Percentiles rank a stretch among this genome's conserved stretches.
These are phyloP conservation scores for Lycaon pictus DNA, from an alignment of 2,113 vertebrate species.

Conservation along the genomic window DNA sequence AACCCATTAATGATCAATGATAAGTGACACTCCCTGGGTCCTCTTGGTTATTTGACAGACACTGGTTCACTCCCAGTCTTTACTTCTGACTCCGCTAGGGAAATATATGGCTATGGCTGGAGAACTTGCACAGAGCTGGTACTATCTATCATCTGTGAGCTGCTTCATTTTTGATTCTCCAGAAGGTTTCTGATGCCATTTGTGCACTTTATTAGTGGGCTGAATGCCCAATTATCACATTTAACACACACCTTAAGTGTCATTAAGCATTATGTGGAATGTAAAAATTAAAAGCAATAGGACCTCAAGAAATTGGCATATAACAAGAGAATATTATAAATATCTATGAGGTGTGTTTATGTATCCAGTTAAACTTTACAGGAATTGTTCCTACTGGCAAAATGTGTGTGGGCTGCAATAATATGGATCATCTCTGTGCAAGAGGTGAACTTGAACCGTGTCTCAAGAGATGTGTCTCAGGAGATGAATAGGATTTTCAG, in stretches of 20 bases:
- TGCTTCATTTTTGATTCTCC: slow-evolving; percentile 31
- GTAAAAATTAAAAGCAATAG: slow-evolving; percentile 37
- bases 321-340: slow-evolving; percentile 9
- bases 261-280: not conserved
- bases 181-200: slow-evolving; percentile 12
- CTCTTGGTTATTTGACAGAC: slow-evolving; percentile 16
- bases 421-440: not conserved
- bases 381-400: slow-evolving; percentile 40
- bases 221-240: not conserved
- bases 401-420: not conserved
- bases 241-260: not conserved
- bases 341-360: not conserved
- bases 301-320: slow-evolving; percentile 37
- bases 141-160: not conserved
- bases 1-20: slow-evolving; percentile 35
- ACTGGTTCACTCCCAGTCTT: not conserved
- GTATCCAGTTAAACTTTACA: slow-evolving; percentile 36
- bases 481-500: not conserved
- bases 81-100: slow-evolving; percentile 34
- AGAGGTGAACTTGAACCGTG: slow-evolving; percentile 16
- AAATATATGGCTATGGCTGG: not conserved
- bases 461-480: slow-evolving; percentile 6
- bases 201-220: not conserved
- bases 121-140: slow-evolving; percentile 19
- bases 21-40: not conserved